Base-by-base conservation (phyloP, 2,888 invertebrate genomes). In the Eilema depressum region DNA sequence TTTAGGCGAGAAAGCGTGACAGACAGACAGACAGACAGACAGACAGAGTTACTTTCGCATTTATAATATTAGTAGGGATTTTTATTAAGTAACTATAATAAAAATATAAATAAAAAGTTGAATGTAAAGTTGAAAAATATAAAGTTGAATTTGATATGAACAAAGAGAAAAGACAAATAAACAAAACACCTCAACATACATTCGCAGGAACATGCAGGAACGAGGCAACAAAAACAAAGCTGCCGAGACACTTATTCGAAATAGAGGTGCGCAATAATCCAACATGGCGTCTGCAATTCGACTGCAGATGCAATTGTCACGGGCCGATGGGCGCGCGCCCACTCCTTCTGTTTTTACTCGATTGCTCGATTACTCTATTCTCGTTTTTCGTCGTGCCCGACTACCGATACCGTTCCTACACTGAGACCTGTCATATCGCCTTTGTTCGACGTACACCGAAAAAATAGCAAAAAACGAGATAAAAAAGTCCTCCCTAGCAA, bases 391-490 rank as follows among this genome's bases (percentile, higher is more conserved):
- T 86, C 86, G 88, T 90, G 90, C 86, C 86, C 89, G 88, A 84
- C 86, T 88, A 83, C 88, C 91, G 94, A 94, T 93, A 93, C 91
- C 88, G 87, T 86, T 84, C 80, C 84, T 88, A 90, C 91, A 91
- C 89, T 89, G 90, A 86, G 92, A 92, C 91, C 94, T 94, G 95
- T 95, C 95, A 95, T 94, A 94, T 94, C 92, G 93, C 90, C 92
- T 92, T 93, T 93, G 93, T 93, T 89, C 85, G 86, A 85, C 86
- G 89, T 89, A 87, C 89, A 90, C 88, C 86, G 88, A 93, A 93
- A 93, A 90, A 88, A 85, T 86, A 83, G 83, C 86, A 89, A 92
- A 86, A 88, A 83, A 76, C 70, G 81, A 86, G 92, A 93, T 93
- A 94, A 93, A 94, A n/a, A 94, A 93, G 91, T 92, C 88, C 75